Conservation (phyloP, 2,797 vertebrate genomes). For the Notoglanidium macrostoma region DNA sequence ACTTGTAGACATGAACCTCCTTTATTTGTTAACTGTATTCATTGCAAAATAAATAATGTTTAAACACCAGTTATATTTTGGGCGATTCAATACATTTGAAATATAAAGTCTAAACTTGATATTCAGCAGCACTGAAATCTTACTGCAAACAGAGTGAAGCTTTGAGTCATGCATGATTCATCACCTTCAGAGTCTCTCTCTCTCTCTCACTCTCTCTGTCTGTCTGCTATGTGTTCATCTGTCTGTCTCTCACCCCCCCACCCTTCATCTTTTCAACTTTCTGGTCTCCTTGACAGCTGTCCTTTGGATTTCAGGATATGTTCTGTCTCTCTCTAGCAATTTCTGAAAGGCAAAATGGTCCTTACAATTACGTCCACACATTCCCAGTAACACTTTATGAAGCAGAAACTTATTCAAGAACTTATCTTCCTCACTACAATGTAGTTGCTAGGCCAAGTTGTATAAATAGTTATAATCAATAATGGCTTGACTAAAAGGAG, state of each 20-base stretch:
- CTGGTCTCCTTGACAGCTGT: constrained; percentile 9
- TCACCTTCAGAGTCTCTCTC: background rate
- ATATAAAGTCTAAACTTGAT: background rate
- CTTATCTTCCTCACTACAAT: background rate
- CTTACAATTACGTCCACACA: background rate
- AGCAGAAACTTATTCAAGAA: background rate
- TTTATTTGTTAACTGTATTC: too few relatives aligned
- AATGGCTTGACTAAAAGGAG: background rate
- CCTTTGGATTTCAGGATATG: background rate
- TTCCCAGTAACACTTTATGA: background rate
- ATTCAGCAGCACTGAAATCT: background rate
- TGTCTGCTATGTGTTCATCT: background rate
- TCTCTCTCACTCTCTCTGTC: background rate
- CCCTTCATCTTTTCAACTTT: background rate
- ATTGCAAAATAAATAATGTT: background rate
- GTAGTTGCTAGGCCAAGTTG: background rate
- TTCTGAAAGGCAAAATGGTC: background rate
- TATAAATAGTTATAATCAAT: background rate
- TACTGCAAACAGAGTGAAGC: background rate
- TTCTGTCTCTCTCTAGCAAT: background rate
- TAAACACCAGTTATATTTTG: background rate
- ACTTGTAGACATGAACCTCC: background rate
- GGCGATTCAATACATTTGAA: background rate
- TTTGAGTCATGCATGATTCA: constrained; percentile 12
- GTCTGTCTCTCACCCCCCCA: background rate